Evolutionary conservation across 2,113 vertebrate genomes (phyloP).

Genomic region (Chlorodrepanis virens): DNA sequence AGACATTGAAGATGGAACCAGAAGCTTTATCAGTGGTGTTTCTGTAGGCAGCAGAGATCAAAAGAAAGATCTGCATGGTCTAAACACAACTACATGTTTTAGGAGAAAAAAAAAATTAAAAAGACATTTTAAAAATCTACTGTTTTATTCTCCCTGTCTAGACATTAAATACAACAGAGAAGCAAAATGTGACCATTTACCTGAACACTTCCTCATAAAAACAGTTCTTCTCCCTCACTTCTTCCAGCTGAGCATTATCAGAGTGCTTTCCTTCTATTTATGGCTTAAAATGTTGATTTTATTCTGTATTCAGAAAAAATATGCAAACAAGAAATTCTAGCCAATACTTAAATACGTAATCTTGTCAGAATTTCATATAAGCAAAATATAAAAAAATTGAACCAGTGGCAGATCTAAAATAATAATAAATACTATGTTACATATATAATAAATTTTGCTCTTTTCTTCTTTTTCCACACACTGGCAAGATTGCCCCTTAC

Average conservation of each 20-base stretch:
- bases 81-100: neutral
- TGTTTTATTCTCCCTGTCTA: neutral
- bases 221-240: neutral
- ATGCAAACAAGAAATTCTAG: neutral
- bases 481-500: neutral
- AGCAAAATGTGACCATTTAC: neutral
- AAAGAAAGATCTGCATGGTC: neutral
- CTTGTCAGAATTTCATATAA: neutral
- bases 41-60: neutral
- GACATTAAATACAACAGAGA: neutral
- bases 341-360: neutral
- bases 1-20: neutral
- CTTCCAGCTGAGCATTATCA: neutral
- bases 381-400: neutral
- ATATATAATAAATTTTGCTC: neutral
- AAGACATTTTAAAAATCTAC: neutral
- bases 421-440: neutral
- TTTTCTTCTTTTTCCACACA: neutral
- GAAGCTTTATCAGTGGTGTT: neutral
- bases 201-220: neutral
- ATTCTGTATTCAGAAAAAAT: neutral
- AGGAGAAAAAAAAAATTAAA: neutral
- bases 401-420: neutral
- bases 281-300: neutral
- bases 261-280: neutral